Base-by-base conservation (phyloP, 2,888 invertebrate genomes). In the Ornithoptera alexandrae region DNA sequence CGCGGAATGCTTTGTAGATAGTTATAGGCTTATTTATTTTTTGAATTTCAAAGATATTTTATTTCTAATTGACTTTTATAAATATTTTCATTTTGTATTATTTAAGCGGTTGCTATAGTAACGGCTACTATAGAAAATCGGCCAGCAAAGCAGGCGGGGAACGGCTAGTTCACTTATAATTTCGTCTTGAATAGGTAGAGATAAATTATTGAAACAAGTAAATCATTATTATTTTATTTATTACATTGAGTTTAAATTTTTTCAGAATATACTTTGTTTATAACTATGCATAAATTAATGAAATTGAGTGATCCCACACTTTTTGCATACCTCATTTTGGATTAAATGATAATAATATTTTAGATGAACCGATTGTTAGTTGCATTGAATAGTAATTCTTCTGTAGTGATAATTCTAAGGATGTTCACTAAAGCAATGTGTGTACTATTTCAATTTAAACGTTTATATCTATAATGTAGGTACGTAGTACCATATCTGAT, bases 401-500 rank as follows among this genome's bases (percentile, higher is more conserved):
- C 59, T 30, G 67, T 67, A 67, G 65, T 58, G 39, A 60, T 70
- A 65, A 64, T n/a, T 53, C 8, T 67, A 71, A 65, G 65, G 42
- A 70, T 67, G 42, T 67, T 61, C 56, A 63, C 60, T 70, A 61
- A 67, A 39, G 10, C 59, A 64, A 59, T 53, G 22, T 50, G 57
- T 58, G 57, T 58, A 22, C 15, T 62, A 42, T 42, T 36, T 70
- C 53, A 65, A 71, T 65, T 65, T 36, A 57, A 71, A 68, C 24
- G 56, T 46, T 62, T 62, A 56, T 53, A 60, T 60, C 59, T 20
- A 59, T 46, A 60, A 56, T 22, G 70, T 70, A 70, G 70, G 70
- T 70, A 70, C 70, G 59, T 67, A 70, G 70, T 70, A 67, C 70
- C 67, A 63, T 73, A 76, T 70, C 65, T 73, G 72, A 79, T 79